A percentile compares a stretch with the other conserved stretches of the same genome.
These are phyloP conservation scores for Exocentrus adspersus DNA, from an alignment of 2,888 invertebrate species.

Conservation along the genomic window DNA sequence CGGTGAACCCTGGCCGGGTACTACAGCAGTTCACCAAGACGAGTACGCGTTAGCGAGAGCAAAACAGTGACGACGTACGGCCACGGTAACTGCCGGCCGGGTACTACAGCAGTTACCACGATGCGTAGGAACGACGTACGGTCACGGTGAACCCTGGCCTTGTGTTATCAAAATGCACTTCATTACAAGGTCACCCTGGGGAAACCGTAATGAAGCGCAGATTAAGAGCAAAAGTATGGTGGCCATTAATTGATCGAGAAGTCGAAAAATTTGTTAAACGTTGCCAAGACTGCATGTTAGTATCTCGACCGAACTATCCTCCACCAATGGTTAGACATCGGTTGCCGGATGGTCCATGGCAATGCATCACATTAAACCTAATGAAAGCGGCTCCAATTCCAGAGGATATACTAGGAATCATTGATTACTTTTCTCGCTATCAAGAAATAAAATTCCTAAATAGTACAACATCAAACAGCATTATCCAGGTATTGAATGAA, in stretches of 20 bases:
- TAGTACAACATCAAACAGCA: slow-evolving; percentile 27
- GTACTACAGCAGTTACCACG: too few relatives aligned
- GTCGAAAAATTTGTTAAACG: slow-evolving; percentile 33
- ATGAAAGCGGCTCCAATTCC: slow-evolving; percentile 42
- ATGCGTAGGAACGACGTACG: too few relatives aligned
- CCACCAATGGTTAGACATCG: slow-evolving; percentile 37
- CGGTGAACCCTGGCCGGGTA: too few relatives aligned
- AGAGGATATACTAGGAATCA: slow-evolving; percentile 34
- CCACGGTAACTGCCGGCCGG: too few relatives aligned
- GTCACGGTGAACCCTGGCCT: too few relatives aligned
- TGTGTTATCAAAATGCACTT: too few relatives aligned
- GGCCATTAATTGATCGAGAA: slow-evolving; percentile 39
- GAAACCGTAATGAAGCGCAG: slow-evolving; percentile 42
- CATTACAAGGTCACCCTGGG: slow-evolving; percentile 44
- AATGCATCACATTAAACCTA: slow-evolving; percentile 44
- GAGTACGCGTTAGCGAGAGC: too few relatives aligned
- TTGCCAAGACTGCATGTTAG: slow-evolving; percentile 38
- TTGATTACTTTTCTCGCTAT: slow-evolving; percentile 34
- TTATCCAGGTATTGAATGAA: slow-evolving; percentile 28
- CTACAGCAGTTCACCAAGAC: too few relatives aligned
- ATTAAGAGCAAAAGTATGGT: slow-evolving; percentile 43
- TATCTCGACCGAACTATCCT: slow-evolving; percentile 29
- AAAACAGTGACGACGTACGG: too few relatives aligned
- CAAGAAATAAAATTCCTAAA: slow-evolving; percentile 34
- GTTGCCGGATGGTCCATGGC: slow-evolving; percentile 41